Base-by-base conservation (phyloP, 2,888 invertebrate species). In the Dynastes tityus region DNA sequence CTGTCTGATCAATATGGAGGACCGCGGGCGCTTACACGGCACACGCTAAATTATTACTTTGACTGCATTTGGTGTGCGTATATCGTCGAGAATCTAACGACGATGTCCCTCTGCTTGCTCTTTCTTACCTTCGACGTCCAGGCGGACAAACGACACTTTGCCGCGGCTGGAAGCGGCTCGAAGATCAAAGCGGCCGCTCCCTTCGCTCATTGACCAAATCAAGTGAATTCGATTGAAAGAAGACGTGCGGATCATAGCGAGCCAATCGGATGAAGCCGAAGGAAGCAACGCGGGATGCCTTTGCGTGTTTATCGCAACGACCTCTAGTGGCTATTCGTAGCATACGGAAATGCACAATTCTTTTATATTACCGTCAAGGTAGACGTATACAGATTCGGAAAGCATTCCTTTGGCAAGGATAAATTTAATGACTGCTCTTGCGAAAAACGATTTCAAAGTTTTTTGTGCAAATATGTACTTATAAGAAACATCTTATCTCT, bases 1-100 rank as follows among this genome's bases (percentile, higher is more conserved):
- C 85, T 84, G 85, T 84, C 85, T 87, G 87, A 86, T 87, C 87
- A 84, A 87, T 87, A 86, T 84, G 82, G 80, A 83, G 82, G 82
- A 82, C 79, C 82, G 82, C 82, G 81, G 79, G 81, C 80, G 82
- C 81, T 82, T 79, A 77, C 79, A 81, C 78, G 70, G 77, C 64
- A 45, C 73, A 76, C 75, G 79, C 81, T 82, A 80, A 82, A 81
- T 82, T 82, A 82, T 82, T 82, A 82, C 81, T 81, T 78, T 79
- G 80, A 82, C 80, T 80, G 80, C 80, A 80, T 81, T 81, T 79
- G 77, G 78, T 73, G 76, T 49, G 27, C n/a, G 78, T 22, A 22
- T 22, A 58, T 58, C 16, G 8, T 22, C n/a, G 22, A 16, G 68
- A 27, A 40, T 58, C 58, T 58, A 58, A 22, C 55, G 55, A 58